These are phyloP conservation scores for Corythoichthys haematopterus DNA, from an alignment of 2,113 vertebrate genomes.

Conservation along the genomic window DNA sequence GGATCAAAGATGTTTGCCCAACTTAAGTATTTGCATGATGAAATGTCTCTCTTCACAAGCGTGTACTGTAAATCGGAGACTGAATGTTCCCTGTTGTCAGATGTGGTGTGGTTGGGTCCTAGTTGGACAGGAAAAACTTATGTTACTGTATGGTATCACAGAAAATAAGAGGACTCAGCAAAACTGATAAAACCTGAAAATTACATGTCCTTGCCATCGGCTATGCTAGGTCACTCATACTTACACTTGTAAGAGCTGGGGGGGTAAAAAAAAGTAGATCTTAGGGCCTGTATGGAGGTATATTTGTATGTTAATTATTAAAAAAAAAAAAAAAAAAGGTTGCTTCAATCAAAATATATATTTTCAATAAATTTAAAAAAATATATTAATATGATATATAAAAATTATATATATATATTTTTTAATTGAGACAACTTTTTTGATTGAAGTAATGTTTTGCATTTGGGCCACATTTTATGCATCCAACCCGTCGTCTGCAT, in stretches of 20 bases:
- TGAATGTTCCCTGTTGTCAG: constrained; percentile 20
- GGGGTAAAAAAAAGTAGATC: background rate
- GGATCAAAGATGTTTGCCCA: constrained; percentile 37
- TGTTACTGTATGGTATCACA: constrained; percentile 16
- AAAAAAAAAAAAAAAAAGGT: too few species aligned
- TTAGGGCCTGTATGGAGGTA: too few species aligned
- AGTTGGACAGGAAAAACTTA: constrained; percentile 14
- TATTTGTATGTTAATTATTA: too few species aligned
- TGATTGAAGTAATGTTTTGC: too few species aligned
- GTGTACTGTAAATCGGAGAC: constrained; percentile 20
- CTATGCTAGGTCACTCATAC: background rate
- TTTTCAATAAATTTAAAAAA: too few species aligned
- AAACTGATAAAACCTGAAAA: constrained; percentile 4
- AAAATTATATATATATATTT: too few species aligned
- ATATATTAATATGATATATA: too few species aligned
- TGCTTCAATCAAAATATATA: too few species aligned
- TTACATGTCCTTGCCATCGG: constrained; percentile 10
- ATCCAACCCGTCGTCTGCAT: too few species aligned
- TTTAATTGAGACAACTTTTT: too few species aligned
- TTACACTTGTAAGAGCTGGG: background rate
- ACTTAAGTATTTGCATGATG: constrained; percentile 15
- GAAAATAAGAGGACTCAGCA: constrained; percentile 11
- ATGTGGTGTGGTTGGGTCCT: constrained; percentile 10
- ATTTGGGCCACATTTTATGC: too few species aligned
- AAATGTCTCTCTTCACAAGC: constrained; percentile 11